phyloP scores from a whole-genome alignment of 2,888 invertebrate species.

The Endomychus coccineus region DNA sequence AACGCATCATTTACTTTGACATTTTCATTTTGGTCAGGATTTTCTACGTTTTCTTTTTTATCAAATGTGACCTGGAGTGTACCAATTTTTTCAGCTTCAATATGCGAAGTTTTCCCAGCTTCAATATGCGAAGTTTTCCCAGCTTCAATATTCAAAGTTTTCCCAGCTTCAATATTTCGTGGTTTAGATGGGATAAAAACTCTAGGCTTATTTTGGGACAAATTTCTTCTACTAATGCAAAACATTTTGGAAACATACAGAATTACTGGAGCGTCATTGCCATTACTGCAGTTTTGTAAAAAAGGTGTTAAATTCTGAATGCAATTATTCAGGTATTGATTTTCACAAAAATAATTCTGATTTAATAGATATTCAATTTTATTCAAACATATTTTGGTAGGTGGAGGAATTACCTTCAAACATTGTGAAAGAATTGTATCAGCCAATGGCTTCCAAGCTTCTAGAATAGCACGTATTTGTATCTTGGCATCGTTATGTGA shows the following conservation, averaged over 20 bases:
- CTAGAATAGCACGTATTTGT: slow-evolving; percentile 73
- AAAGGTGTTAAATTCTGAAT: slow-evolving; percentile 51
- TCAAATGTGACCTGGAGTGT: no score
- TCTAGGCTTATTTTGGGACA: slow-evolving; percentile 76
- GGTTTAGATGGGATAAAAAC: slow-evolving; percentile 61
- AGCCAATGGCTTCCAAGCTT: slow-evolving; percentile 87
- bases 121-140: slow-evolving; percentile 3
- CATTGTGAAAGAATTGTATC: slow-evolving; percentile 75
- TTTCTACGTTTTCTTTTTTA: neutral
- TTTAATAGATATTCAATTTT: slow-evolving; percentile 80
- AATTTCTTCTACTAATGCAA: slow-evolving; percentile 61
- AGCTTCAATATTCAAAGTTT: no score
- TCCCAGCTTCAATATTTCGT: slow-evolving; percentile 13
- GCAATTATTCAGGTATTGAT: slow-evolving; percentile 62
- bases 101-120: slow-evolving; percentile 8
- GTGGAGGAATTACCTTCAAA: slow-evolving; percentile 73
- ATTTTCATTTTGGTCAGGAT: slow-evolving; percentile 6
- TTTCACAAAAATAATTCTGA: slow-evolving; percentile 45
- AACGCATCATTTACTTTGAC: slow-evolving; percentile 12
- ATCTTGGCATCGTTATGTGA: slow-evolving; percentile 69
- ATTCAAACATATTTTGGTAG: slow-evolving; percentile 63
- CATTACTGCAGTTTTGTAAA: slow-evolving; percentile 30
- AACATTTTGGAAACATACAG: slow-evolving; percentile 87
- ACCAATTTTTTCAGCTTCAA: no score
- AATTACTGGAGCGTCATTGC: slow-evolving; percentile 58